Conservation (phyloP, 2,113 vertebrate genomes). For the Poeciliopsis prolifica region DNA sequence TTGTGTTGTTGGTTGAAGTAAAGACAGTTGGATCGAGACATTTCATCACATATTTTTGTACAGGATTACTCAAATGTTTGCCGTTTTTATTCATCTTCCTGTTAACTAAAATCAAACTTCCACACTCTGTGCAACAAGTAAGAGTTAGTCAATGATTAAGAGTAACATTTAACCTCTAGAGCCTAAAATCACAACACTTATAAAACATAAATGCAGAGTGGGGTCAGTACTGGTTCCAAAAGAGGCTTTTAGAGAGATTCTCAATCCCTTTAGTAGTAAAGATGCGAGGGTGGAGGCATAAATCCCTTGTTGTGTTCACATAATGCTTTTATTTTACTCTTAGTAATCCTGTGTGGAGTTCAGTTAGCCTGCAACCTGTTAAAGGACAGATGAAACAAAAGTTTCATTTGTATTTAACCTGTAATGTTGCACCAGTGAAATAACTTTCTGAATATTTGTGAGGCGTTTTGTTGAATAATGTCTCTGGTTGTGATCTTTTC, state of each 20-base stretch:
- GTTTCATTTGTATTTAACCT: slow-evolving; percentile 4
- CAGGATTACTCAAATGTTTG: background rate
- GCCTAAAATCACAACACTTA: slow-evolving; percentile 21
- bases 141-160: background rate
- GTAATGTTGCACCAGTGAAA: background rate
- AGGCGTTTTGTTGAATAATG: no score
- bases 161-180: slow-evolving; percentile 3
- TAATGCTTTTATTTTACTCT: slow-evolving; percentile 25
- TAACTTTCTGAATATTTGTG: background rate
- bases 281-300: slow-evolving; percentile 10
- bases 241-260: slow-evolving; percentile 20
- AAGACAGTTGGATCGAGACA: background rate
- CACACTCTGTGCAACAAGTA: background rate
- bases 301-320: slow-evolving; percentile 22
- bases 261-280: slow-evolving; percentile 13
- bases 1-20: background rate
- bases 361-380: slow-evolving; percentile 29
- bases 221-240: slow-evolving; percentile 3
- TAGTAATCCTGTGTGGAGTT: slow-evolving; percentile 41
- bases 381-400: slow-evolving; percentile 8
- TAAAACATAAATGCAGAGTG: background rate
- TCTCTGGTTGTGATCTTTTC: background rate
- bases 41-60: no score
- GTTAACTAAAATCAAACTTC: background rate
- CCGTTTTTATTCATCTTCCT: background rate